phyloP scores from a whole-genome alignment of 2,797 vertebrate genomes.

The Ctenopoma multispine region DNA sequence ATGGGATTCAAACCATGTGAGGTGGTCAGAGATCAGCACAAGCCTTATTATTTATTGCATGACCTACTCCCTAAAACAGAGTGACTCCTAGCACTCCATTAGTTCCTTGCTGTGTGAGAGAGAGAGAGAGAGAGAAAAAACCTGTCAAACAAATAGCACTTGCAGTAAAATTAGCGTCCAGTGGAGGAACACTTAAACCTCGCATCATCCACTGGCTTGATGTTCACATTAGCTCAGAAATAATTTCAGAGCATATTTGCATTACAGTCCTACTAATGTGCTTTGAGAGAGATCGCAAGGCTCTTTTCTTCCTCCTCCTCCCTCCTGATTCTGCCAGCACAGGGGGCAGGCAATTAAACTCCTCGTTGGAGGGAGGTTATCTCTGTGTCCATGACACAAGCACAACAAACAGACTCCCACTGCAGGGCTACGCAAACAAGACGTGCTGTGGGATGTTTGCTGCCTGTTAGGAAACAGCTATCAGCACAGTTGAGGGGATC shows the following conservation, averaged over 20 bases:
- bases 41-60: constrained; percentile 25
- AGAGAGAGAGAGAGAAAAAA: neutral
- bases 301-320: constrained; percentile 26
- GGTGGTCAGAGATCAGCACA: constrained; percentile 30
- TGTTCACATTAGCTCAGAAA: neutral
- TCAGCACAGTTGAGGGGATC: constrained; percentile 41
- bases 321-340: constrained; percentile 53
- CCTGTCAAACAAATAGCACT: neutral
- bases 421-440: constrained; percentile 60
- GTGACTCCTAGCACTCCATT: neutral
- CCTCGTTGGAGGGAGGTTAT: constrained; percentile 71
- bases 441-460: constrained; percentile 48
- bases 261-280: constrained; percentile 12
- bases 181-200: neutral
- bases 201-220: neutral
- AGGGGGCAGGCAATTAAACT: constrained; percentile 77
- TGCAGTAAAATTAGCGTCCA: neutral
- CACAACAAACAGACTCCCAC: constrained; percentile 52
- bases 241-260: neutral
- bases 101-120: neutral
- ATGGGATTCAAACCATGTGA: constrained; percentile 1
- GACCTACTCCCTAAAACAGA: constrained; percentile 19
- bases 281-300: constrained; percentile 31
- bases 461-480: constrained; percentile 62
- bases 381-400: constrained; percentile 63